Base-by-base conservation (phyloP, 1,140 invertebrate genomes). In the Sarcophaga bullata region DNA sequence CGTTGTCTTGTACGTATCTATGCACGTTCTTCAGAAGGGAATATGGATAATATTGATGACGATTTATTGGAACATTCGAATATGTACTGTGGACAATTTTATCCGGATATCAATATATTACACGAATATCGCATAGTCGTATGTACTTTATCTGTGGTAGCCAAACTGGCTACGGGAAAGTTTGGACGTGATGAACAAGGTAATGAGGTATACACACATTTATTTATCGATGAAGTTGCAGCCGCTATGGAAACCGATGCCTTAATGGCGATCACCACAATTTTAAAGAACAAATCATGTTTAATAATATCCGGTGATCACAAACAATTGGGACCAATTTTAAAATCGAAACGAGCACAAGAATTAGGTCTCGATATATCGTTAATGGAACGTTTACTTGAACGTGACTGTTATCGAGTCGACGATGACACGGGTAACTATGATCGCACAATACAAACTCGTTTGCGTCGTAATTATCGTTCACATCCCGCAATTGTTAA, bases 211-310 rank as follows among this genome's bases (percentile, higher is more conserved):
- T 90, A 87, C 88, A 93, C 94, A 46, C 95, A 97, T 88, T 91
- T 96, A 73, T 96, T 98, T 88, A 93, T 97, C 83, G 97, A 98
- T 90, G 97, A 98, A 91, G 95, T 95, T 25, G 96, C 95, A 15
- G 96, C 97, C 87, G 94, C 94, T 0, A 93, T 92, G 2, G 96
- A 98, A 91, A 93, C 96, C 3, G 95, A 96, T 85, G 91, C 92
- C 8, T 86, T 96, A 73, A 93, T 97, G 86, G 93, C 95, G 7
- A 86, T 94, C n/a, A 86, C 90, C 82, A 88, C 91, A 73, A 87
- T 92, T 58, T 84, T 91, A 37, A 84, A 88, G 37, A 76, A 84
- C 9, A 82, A 81, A 11, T 85, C 89, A 85, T 80, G 93, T 90
- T 89, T 97, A 8, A 91, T 97, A 73, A 90, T 98, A 80, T 94